Percentiles rank a stretch among this genome's conserved stretches.
Conservation (phyloP, 2,888 invertebrate species). For the Acanthosoma haemorrhoidale region DNA sequence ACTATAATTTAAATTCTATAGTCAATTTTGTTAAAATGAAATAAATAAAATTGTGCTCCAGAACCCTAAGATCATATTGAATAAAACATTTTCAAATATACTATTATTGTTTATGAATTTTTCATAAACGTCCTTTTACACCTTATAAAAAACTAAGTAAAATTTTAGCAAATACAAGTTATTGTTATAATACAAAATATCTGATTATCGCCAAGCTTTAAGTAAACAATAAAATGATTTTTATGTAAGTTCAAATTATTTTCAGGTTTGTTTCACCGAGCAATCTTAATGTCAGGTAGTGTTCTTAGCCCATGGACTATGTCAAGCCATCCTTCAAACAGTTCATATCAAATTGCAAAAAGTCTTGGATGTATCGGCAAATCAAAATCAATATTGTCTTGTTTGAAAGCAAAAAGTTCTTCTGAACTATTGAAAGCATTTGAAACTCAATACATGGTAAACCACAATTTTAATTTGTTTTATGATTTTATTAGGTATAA, state of each 20-base stretch:
- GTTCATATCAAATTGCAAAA: conserved; percentile 55
- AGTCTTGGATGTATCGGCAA: conserved; percentile 50
- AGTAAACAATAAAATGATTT: neutral
- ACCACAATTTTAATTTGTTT: neutral
- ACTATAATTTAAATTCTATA: too few species aligned
- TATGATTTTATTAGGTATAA: too few species aligned
- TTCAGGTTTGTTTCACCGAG: conserved; percentile 59
- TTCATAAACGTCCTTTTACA: too few species aligned
- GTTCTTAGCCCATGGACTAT: conserved; percentile 50
- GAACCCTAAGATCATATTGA: too few species aligned
- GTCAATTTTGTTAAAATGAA: too few species aligned
- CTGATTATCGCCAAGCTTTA: too few species aligned
- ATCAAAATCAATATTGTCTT: conserved; percentile 50
- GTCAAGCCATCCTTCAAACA: conserved; percentile 48
- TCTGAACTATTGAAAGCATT: conserved; percentile 57
- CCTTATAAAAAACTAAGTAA: too few species aligned
- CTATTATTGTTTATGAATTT: too few species aligned
- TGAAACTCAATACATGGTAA: conserved; percentile 52
- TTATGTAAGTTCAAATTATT: conserved; percentile 26
- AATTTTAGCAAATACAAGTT: too few species aligned
- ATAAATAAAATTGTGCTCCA: too few species aligned
- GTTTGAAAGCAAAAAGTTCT: conserved; percentile 57
- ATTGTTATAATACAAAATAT: too few species aligned
- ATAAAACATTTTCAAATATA: too few species aligned
- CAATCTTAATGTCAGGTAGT: conserved; percentile 63